A percentile compares a stretch with the other conserved stretches of the same genome.
These are phyloP conservation scores for Tribolium madens DNA, from an alignment of 1,140 invertebrate genomes.

Conservation along the genomic window DNA sequence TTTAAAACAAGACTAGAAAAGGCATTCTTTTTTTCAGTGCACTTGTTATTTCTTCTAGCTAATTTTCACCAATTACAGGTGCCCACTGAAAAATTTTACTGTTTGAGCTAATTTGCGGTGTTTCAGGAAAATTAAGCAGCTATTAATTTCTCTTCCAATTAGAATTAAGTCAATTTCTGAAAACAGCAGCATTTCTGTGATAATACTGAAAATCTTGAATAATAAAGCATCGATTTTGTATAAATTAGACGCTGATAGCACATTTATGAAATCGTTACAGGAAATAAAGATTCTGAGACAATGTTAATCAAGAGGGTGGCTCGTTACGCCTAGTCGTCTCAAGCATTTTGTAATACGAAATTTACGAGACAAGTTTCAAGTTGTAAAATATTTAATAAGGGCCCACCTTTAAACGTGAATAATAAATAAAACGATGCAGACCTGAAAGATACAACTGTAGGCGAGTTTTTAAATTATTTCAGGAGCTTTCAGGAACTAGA, in stretches of 20 bases:
- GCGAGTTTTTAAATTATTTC: constrained; percentile 14
- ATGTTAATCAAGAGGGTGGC: not conserved
- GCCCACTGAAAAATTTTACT: not conserved
- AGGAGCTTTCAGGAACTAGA: not conserved
- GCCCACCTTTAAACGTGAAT: constrained; percentile 28
- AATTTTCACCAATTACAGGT: constrained; percentile 10
- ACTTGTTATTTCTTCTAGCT: constrained; percentile 22
- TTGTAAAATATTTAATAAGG: constrained; percentile 29
- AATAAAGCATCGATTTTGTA: too few species aligned
- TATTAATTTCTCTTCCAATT: too few species aligned
- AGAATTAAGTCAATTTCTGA: too few species aligned
- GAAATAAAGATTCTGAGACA: not conserved
- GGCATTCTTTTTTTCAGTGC: constrained; percentile 17
- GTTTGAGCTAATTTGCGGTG: too few species aligned
- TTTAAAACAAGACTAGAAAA: too few species aligned
- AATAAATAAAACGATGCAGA: constrained; percentile 32
- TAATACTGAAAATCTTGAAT: too few species aligned
- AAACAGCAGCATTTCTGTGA: too few species aligned
- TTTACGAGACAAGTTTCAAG: constrained; percentile 17
- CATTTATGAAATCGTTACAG: too few species aligned
- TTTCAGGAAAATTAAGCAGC: too few species aligned
- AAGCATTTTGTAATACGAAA: constrained; percentile 15
- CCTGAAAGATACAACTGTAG: constrained; percentile 4
- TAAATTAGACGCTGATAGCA: too few species aligned
- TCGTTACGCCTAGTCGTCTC: not conserved